phyloP scores from a whole-genome alignment of 1,140 invertebrate genomes.

The Heliothis subflexa region DNA sequence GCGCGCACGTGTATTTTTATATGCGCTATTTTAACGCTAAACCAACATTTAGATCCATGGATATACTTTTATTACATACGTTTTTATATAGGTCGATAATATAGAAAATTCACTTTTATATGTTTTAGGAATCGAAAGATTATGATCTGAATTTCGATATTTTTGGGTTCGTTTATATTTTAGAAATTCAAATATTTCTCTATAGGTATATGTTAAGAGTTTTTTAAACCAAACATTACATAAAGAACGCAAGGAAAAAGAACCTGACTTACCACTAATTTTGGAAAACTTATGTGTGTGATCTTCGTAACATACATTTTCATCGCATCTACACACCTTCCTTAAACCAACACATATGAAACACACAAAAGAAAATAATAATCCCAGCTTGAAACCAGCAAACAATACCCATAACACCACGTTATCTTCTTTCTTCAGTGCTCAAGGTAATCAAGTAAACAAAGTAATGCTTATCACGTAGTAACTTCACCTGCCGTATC shows the following conservation, averaged over 20 bases:
- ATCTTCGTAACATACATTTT: too few species aligned
- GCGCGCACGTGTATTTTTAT: conserved; percentile 76
- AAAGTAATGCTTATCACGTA: conserved; percentile 30
- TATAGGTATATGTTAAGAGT: not conserved
- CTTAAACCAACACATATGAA: not conserved
- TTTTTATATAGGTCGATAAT: conserved; percentile 49
- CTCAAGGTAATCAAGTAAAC: conserved; percentile 32
- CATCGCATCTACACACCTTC: not conserved
- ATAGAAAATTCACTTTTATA: conserved; percentile 34
- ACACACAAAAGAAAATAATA: not conserved
- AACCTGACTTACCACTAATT: too few species aligned
- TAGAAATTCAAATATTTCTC: not conserved
- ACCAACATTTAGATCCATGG: conserved; percentile 30
- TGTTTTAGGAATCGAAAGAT: conserved; percentile 23
- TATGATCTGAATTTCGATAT: conserved; percentile 7
- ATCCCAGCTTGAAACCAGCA: not conserved
- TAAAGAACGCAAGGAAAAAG: too few species aligned
- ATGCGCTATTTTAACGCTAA: conserved; percentile 71
- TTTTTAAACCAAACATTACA: too few species aligned
- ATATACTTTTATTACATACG: conserved; percentile 46
- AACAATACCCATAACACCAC: not conserved
- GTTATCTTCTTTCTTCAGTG: not conserved
- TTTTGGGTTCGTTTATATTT: not conserved
- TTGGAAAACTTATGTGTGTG: too few species aligned
- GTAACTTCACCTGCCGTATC: conserved; percentile 55